These are phyloP conservation scores for Charadrius vociferus DNA, from an alignment of 2,113 vertebrate genomes.

Conservation along the genomic window DNA sequence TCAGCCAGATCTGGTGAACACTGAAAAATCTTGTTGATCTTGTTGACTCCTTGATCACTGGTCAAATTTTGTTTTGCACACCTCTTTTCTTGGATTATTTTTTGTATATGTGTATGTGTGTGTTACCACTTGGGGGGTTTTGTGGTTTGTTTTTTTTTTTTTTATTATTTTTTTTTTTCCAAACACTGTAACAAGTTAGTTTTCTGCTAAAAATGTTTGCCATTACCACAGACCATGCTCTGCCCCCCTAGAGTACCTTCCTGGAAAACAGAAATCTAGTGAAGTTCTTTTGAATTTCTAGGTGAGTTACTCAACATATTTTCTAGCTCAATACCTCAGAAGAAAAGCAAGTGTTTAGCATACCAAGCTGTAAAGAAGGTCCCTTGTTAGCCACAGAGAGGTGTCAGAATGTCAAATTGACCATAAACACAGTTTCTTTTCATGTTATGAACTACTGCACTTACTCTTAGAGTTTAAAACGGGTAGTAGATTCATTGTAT, in stretches of 20 bases:
- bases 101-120: neutral
- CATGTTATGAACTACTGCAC: neutral
- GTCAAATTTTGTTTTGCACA: neutral
- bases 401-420: neutral
- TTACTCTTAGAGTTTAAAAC: neutral
- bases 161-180: too few relatives aligned
- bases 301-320: neutral
- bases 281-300: neutral
- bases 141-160: too few relatives aligned
- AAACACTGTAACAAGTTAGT: neutral
- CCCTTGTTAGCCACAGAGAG: neutral
- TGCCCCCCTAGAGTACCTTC: neutral
- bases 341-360: neutral
- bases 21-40: neutral
- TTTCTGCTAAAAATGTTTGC: neutral
- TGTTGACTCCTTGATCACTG: neutral
- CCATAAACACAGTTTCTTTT: neutral
- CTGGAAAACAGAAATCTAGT: neutral
- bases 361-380: neutral
- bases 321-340: neutral
- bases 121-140: fast-evolving
- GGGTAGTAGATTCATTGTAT: neutral
- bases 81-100: neutral
- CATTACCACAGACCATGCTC: neutral
- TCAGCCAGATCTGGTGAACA: neutral